Evolutionary conservation across 2,888 invertebrate species (phyloP).

Genomic region (Eilema griseolum): DNA sequence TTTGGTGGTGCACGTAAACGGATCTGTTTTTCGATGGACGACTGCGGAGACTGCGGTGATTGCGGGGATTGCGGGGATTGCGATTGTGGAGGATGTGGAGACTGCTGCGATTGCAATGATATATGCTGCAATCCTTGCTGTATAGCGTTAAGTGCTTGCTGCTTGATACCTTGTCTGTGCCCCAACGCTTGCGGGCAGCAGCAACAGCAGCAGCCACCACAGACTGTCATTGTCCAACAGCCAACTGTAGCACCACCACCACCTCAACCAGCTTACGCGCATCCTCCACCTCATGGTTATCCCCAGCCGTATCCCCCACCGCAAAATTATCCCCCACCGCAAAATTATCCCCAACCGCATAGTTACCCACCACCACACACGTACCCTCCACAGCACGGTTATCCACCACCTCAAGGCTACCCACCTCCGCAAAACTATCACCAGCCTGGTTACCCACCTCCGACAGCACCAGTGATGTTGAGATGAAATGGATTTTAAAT

Average conservation of each 20-base stretch:
- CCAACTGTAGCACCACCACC: constrained; percentile 68
- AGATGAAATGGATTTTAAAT: constrained; percentile 7
- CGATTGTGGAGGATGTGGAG: constrained; percentile 6
- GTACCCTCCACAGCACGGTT: constrained; percentile 6
- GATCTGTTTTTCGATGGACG: constrained; percentile 81
- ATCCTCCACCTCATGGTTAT: constrained; percentile 65
- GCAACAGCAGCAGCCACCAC: constrained; percentile 65
- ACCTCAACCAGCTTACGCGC: constrained; percentile 63
- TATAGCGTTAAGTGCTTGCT: constrained; percentile 78
- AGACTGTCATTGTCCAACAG: constrained; percentile 73
- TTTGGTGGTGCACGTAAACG: constrained; percentile 53
- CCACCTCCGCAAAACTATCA: background rate
- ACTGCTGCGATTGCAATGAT: constrained; percentile 44
- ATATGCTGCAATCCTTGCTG: constrained; percentile 80
- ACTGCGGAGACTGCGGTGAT: constrained; percentile 57
- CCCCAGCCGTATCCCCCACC: constrained; percentile 41
- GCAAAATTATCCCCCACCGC: constrained; percentile 46
- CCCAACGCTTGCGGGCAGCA: constrained; percentile 81
- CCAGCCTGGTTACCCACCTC: background rate
- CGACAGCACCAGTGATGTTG: constrained; percentile 58
- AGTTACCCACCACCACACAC: constrained; percentile 7
- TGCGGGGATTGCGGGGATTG: constrained; percentile 68
- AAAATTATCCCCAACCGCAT: constrained; percentile 48
- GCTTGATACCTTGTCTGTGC: constrained; percentile 79
- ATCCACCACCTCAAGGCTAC: background rate